Conservation (phyloP, 64 coral and sea anemone species). For the Orbicella faveolata region DNA sequence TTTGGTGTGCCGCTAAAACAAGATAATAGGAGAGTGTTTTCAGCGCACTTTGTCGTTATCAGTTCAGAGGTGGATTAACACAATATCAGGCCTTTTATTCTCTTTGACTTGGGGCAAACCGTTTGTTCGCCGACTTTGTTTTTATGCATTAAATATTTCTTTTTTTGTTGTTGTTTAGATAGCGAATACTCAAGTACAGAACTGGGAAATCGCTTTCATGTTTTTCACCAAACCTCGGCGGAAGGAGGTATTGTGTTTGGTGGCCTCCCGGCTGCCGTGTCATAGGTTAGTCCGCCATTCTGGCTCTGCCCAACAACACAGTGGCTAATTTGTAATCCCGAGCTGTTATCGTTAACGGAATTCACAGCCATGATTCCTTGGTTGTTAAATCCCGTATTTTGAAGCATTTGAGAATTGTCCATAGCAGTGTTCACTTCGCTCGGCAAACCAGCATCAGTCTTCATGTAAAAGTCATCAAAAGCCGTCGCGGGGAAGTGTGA, state of each 20-base stretch:
- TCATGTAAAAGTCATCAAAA: constrained; percentile 49
- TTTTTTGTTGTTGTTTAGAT: not conserved
- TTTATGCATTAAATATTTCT: constrained; percentile 21
- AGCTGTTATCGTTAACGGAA: constrained; percentile 17
- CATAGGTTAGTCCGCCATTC: constrained; percentile 12
- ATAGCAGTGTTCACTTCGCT: not conserved
- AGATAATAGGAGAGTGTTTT: constrained; percentile 6
- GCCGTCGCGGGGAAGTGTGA: constrained; percentile 8
- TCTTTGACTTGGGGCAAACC: not conserved
- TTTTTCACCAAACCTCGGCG: constrained; percentile 30
- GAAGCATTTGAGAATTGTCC: constrained; percentile 49
- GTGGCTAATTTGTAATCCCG: constrained; percentile 32
- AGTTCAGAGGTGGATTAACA: not conserved
- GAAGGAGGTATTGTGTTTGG: constrained; percentile 26
- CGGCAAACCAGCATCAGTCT: constrained; percentile 24
- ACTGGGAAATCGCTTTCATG: not conserved
- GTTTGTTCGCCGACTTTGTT: not conserved
- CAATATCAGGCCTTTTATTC: not conserved
- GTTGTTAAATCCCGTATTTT: constrained; percentile 30
- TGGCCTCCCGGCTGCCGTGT: not conserved
- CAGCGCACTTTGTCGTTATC: constrained; percentile 3
- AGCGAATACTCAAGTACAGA: not conserved
- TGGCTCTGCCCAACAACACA: constrained; percentile 22
- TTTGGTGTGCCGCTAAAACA: constrained; percentile 2
- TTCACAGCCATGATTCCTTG: constrained; percentile 28